Percentiles rank a stretch among this genome's conserved stretches.
phyloP scores from a whole-genome alignment of 2,797 vertebrate species.

The Ambastaia sidthimunki region DNA sequence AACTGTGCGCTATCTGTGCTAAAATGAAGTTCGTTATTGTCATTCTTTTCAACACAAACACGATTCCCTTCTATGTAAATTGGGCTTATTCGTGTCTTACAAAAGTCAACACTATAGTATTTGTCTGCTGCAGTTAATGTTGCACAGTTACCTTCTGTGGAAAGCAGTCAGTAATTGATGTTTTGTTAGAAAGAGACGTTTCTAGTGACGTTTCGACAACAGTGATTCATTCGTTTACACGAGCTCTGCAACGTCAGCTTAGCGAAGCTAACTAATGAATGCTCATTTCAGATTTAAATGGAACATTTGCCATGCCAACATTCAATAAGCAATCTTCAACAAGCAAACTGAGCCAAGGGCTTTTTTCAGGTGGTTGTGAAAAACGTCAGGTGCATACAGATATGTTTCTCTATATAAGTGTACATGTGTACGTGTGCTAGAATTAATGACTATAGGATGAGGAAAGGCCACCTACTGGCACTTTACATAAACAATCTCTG shows the following conservation, averaged over 20 bases:
- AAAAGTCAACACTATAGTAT: background rate
- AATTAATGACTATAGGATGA: constrained; percentile 73
- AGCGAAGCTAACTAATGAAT: constrained; percentile 25
- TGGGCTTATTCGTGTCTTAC: background rate
- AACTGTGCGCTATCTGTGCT: background rate
- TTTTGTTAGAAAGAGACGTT: background rate
- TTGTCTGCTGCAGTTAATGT: background rate
- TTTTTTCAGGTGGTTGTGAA: constrained; percentile 17
- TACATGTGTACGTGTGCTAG: constrained; percentile 31
- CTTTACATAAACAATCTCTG: constrained; percentile 76
- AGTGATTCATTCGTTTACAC: background rate
- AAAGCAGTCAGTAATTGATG: background rate
- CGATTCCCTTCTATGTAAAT: background rate
- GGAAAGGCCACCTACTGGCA: constrained; percentile 68
- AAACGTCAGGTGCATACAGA: constrained; percentile 16
- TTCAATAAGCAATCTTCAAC: constrained; percentile 21
- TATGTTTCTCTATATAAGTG: constrained; percentile 43
- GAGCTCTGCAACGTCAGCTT: background rate
- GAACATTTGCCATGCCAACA: constrained; percentile 14
- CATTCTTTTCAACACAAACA: background rate
- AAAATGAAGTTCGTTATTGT: background rate
- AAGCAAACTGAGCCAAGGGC: background rate
- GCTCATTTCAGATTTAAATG: constrained; percentile 13
- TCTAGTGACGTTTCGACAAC: background rate
- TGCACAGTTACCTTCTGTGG: background rate